phyloP scores from a whole-genome alignment of 2,797 vertebrate genomes.

The Gymnopithys bicolor region DNA sequence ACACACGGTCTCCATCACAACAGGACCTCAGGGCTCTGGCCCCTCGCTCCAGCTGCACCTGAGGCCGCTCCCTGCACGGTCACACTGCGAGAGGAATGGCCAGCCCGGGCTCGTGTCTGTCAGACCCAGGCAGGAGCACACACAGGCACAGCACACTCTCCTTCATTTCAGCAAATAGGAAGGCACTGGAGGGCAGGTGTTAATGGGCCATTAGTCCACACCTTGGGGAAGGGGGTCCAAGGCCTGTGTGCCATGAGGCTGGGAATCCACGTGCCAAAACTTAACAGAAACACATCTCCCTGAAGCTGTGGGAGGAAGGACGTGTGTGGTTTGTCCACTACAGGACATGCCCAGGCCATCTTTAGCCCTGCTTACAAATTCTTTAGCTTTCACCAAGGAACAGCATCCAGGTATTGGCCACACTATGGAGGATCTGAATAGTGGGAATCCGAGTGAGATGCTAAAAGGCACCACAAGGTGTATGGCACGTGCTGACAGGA shows the following conservation, averaged over 20 bases:
- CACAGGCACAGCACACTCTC: not conserved
- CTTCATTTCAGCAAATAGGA: not conserved
- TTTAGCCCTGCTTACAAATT: not conserved
- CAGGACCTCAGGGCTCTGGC: not conserved
- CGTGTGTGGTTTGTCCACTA: not conserved
- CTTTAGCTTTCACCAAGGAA: not conserved
- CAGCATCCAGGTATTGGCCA: not conserved
- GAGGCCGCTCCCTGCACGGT: not conserved
- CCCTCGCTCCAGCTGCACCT: not conserved
- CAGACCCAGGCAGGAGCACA: not conserved
- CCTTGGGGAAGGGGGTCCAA: not conserved
- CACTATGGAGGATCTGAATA: not conserved
- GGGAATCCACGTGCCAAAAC: not conserved
- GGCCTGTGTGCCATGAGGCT: not conserved
- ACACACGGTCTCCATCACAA: fast-evolving
- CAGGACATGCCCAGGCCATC: not conserved
- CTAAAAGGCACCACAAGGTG: not conserved
- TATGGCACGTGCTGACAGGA: fast-evolving
- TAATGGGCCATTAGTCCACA: not conserved
- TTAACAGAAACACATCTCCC: not conserved
- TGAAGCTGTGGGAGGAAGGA: not conserved
- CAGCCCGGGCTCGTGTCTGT: not conserved
- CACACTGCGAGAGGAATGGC: not conserved
- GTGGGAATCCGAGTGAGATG: not conserved
- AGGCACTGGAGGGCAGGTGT: not conserved